phyloP scores from a whole-genome alignment of 1,140 invertebrate species.

The Trichomalopsis sarcophagae region DNA sequence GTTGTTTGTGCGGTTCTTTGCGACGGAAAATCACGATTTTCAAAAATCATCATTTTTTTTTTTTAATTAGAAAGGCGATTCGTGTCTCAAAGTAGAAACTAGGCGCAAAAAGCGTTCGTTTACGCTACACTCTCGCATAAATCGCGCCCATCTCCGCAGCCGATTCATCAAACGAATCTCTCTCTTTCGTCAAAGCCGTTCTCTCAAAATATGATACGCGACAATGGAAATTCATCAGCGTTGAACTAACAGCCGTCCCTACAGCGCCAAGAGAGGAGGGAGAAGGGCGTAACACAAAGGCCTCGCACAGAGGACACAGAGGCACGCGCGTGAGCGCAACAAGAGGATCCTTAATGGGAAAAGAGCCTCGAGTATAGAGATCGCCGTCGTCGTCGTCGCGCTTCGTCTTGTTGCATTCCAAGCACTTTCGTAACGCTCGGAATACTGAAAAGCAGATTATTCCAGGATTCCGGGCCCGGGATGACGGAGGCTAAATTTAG shows the following conservation, averaged over 20 bases:
- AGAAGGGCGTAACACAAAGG: neutral
- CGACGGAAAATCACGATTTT: no score
- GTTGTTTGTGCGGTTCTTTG: no score
- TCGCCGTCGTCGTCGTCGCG: neutral
- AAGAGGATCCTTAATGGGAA: constrained; percentile 16
- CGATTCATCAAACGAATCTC: no score
- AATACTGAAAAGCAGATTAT: constrained; percentile 65
- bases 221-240: constrained; percentile 23
- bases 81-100: no score
- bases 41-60: no score
- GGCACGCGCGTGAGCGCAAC: constrained; percentile 1
- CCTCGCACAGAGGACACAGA: neutral
- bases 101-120: no score
- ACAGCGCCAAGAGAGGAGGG: neutral
- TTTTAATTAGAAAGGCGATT: no score
- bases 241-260: neutral
- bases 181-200: no score
- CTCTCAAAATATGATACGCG: neutral
- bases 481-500: constrained; percentile 64
- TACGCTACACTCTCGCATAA: no score
- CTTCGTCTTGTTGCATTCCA: constrained; percentile 52
- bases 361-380: constrained; percentile 8
- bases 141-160: no score
- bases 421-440: constrained; percentile 61
- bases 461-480: constrained; percentile 60